Percentiles rank a stretch among this genome's conserved stretches.
Conservation (phyloP, 2,888 invertebrate genomes). For the Euplagia quadripunctaria region DNA sequence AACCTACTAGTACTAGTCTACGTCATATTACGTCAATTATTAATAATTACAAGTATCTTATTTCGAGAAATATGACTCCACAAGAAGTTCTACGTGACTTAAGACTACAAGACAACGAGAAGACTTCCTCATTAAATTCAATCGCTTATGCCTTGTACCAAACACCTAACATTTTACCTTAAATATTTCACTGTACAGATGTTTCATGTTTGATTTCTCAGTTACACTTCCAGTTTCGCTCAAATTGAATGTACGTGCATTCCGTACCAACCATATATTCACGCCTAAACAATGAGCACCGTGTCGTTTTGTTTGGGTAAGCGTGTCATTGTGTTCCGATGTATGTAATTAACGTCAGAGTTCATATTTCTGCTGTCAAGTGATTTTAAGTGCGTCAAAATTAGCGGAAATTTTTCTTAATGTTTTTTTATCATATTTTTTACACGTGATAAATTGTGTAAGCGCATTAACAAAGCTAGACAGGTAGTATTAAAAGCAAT, state of each 20-base stretch:
- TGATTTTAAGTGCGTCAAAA: constrained; percentile 4
- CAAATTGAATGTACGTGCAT: constrained; percentile 28
- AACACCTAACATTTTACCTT: constrained; percentile 45
- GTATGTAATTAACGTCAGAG: constrained; percentile 9
- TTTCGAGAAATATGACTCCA: too few relatives aligned
- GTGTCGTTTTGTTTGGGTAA: constrained; percentile 55
- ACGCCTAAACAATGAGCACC: constrained; percentile 37
- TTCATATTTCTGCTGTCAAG: constrained; percentile 5
- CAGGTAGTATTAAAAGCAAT: too few relatives aligned
- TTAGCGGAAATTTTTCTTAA: background rate
- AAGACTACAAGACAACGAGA: too few relatives aligned
- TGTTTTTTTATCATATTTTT: background rate
- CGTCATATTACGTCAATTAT: too few relatives aligned
- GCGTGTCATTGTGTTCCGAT: constrained; percentile 6
- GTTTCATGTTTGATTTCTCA: constrained; percentile 51
- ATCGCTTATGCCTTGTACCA: constrained; percentile 29
- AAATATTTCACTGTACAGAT: constrained; percentile 56
- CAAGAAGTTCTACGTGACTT: too few relatives aligned
- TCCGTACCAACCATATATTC: background rate
- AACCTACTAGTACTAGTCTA: too few relatives aligned
- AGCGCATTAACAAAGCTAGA: too few relatives aligned
- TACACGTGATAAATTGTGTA: too few relatives aligned
- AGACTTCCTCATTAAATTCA: background rate
- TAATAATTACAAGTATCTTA: too few relatives aligned
- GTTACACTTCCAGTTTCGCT: constrained; percentile 34